Base-by-base conservation (phyloP, 2,888 invertebrate species). In the Pedicia rivosa region DNA sequence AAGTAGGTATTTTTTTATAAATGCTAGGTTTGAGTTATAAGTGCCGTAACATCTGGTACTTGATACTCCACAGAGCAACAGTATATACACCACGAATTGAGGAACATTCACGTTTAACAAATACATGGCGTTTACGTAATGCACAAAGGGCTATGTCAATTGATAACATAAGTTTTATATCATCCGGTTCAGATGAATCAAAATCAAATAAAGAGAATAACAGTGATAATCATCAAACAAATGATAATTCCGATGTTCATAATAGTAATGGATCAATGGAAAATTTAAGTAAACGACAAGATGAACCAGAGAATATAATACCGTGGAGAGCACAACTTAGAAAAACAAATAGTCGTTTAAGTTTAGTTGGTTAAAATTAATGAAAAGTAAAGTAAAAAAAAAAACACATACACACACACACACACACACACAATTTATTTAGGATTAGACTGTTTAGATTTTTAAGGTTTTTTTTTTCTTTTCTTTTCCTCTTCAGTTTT, bases 291-390 rank as follows among this genome's bases (percentile, higher is more conserved):
- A 35, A 13, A 9, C 32, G 19, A 12, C 26, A 31, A 44, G 47
- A 55, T 55, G 42, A 54, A 50, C 43, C 49, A 50, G 67, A 73
- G 22, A 74, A 74, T 50, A 83, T 86, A 36, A 87, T 87, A 42
- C 88, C 88, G 2, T 88, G 88, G 88, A 69, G 87, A 50, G 84
- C 87, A 20, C 84, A 87, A 52, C 65, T 88, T 33, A 72, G 87
- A 53, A 88, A 88, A 62, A 88, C 88, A 12, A 87, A 87, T 60
- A 87, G 87, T 66, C 84, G 82, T 55, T 69, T 88, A 42, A 86
- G 82, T 59, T 67, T 87, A 48, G 68, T 86, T 52, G 84, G 81
- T 56, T 72, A 53, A 54, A 27, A n/a, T n/a, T n/a, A n/a, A n/a
- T n/a, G n/a, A n/a, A n/a, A n/a, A n/a, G n/a, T n/a, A n/a, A n/a